phyloP scores from a whole-genome alignment of 1,140 invertebrate species.

The Heliconius hermathena region DNA sequence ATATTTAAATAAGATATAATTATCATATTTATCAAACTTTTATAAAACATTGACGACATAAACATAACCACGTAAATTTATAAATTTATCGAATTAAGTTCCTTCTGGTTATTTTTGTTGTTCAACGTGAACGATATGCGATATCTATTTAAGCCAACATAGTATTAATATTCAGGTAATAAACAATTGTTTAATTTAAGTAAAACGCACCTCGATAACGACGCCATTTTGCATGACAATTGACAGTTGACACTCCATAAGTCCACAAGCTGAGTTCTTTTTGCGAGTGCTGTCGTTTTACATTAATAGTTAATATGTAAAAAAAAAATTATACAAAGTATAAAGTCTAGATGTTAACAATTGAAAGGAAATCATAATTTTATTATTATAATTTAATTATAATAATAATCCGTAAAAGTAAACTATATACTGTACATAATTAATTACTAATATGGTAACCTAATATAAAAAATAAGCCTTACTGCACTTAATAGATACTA shows the following conservation, averaged over 20 bases:
- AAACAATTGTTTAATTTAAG: background rate
- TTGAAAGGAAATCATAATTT: background rate
- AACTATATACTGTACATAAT: background rate
- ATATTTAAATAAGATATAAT: conserved; percentile 2
- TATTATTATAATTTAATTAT: background rate
- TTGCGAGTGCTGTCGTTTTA: background rate
- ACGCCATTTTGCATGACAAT: conserved; percentile 65
- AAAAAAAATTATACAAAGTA: background rate
- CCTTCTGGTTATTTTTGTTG: background rate
- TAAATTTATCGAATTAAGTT: background rate
- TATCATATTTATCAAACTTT: background rate
- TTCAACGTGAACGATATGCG: background rate
- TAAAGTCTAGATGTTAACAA: background rate
- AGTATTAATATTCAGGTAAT: background rate
- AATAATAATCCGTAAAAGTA: no score
- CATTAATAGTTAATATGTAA: background rate
- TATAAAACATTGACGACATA: background rate
- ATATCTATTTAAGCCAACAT: background rate
- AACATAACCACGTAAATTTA: background rate
- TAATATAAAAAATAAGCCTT: no score
- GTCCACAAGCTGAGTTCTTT: background rate
- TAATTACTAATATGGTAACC: background rate
- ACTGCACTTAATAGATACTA: background rate
- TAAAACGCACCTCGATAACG: conserved; percentile 67
- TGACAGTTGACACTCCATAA: conserved; percentile 19